Conservation (phyloP, 2,797 vertebrate genomes). For the Tympanoctomys barrerae region DNA sequence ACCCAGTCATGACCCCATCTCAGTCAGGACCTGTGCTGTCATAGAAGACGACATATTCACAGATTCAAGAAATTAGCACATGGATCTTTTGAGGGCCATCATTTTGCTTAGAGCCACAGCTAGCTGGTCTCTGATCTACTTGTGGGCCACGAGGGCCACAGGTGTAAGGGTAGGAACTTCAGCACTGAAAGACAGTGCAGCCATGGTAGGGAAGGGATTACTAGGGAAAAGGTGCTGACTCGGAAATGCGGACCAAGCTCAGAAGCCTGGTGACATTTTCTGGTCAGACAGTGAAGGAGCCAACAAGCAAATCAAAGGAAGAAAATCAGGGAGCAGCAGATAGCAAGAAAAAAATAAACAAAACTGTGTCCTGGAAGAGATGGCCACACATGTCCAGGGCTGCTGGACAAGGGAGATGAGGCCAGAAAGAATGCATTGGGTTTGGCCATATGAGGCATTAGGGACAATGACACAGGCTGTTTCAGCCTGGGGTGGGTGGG, state of each 20-base stretch:
- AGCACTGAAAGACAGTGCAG: background rate
- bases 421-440: background rate
- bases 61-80: background rate
- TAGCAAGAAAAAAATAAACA: background rate
- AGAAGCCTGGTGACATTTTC: background rate
- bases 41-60: background rate
- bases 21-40: background rate
- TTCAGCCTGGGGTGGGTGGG: too few species aligned
- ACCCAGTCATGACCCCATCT: background rate
- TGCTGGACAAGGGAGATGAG: background rate
- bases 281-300: background rate
- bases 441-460: background rate
- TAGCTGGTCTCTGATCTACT: background rate
- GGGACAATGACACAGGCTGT: background rate
- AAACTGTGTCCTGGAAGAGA: background rate
- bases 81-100: background rate
- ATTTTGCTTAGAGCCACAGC: background rate
- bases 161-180: background rate
- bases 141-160: background rate
- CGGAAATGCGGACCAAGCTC: background rate
- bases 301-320: background rate
- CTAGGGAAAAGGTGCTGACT: background rate
- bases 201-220: background rate
- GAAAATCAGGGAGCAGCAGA: background rate
- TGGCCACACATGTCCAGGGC: background rate